Base-by-base conservation (phyloP, 2,797 vertebrate species). In the Mallotus villosus region DNA sequence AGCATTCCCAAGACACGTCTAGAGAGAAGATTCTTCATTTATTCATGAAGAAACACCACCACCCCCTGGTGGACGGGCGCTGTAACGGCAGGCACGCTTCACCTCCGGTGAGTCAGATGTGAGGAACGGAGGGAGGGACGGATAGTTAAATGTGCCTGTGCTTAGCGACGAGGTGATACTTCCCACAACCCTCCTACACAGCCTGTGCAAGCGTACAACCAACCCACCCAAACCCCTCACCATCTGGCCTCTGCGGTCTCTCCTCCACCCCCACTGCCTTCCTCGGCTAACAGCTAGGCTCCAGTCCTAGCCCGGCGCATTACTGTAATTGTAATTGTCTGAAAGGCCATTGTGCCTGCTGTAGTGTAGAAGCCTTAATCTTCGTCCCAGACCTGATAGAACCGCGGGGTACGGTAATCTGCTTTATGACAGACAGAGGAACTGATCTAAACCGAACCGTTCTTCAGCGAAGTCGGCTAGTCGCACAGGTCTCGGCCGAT, bases 251-350 rank as follows among this genome's bases (percentile, higher is more conserved):
- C 67, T 79, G 82, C 81, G 79, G 82, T 90, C 64, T 67, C 71
- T 63, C 27, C 27, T 51, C 68, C 73, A 77, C 77, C 84, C 85
- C 80, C 76, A 78, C 78, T 81, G 19, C 21, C 83, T 90, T 84
- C 82, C 74, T 78, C 76, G 78, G 81, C 74, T 90, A 86, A 88
- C 82, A 84, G 88, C 85, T 74, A 68, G 67, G 59, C 49, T 72
- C 70, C 74, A 69, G 68, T 76, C 78, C 75, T 71, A 67, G 63
- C 72, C 74, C 79, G 55, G 75, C 82, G 81, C 89, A 91, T 90
- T 92, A 91, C 79, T 84, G 84, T 91, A 88, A 93, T 92, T 92
- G 85, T 90, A 84, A 78, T 84, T 77, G 84, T 82, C 74, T 82
- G 82, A 89, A 83, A 85, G 79, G 74, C 81, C 68, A 85, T 82